Percentiles rank a stretch among this genome's conserved stretches.
Conservation (phyloP, 2,113 vertebrate species). For the Xenus cinereus region DNA sequence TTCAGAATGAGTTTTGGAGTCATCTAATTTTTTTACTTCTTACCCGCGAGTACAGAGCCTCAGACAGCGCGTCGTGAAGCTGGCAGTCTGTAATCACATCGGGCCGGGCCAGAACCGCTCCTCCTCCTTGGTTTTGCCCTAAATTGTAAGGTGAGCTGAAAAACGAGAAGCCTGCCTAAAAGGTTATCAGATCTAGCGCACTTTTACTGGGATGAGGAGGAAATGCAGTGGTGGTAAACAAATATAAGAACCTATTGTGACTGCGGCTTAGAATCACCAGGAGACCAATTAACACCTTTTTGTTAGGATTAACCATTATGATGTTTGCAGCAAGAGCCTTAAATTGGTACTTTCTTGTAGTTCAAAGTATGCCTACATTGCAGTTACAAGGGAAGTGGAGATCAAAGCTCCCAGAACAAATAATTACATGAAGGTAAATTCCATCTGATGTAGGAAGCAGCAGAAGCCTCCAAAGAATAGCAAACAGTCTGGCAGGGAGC, state of each 20-base stretch:
- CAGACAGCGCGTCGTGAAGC: background rate
- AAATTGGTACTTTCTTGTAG: constrained; percentile 59
- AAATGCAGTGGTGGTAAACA: constrained; percentile 54
- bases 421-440: constrained; percentile 63
- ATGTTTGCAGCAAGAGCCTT: constrained; percentile 63
- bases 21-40: background rate
- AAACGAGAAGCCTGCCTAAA: background rate
- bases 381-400: constrained; percentile 58
- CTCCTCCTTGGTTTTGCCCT: background rate
- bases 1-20: constrained; percentile 6
- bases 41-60: background rate
- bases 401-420: constrained; percentile 76
- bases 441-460: constrained; percentile 39
- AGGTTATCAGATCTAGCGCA: background rate
- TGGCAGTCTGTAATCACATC: background rate
- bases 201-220: constrained; percentile 43
- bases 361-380: constrained; percentile 59
- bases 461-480: constrained; percentile 30
- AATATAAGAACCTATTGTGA: constrained; percentile 39
- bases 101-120: background rate
- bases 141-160: background rate
- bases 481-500: constrained; percentile 25
- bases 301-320: constrained; percentile 66
- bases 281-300: constrained; percentile 74
- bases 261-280: constrained; percentile 49